A percentile compares a stretch with the other conserved stretches of the same genome.
Conservation (phyloP, 2,888 invertebrate genomes). For the Erebia ligea region DNA sequence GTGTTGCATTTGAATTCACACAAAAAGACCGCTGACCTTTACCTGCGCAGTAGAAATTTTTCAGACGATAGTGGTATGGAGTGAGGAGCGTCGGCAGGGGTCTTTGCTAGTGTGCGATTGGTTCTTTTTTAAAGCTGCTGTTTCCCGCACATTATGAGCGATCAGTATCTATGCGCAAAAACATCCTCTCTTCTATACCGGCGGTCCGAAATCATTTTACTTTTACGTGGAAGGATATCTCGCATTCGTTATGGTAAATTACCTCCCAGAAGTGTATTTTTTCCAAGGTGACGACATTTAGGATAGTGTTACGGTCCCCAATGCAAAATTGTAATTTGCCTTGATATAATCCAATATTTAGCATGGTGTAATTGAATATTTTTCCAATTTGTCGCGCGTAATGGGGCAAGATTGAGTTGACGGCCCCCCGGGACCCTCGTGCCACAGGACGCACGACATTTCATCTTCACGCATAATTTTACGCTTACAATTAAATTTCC, state of each 20-base stretch:
- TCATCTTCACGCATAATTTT: constrained; percentile 56
- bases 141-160: no score
- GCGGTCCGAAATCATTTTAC: no score
- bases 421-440: constrained; percentile 59
- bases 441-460: constrained; percentile 41
- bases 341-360: constrained; percentile 82
- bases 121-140: no score
- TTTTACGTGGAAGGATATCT: background rate
- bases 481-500: constrained; percentile 52
- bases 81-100: no score
- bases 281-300: constrained; percentile 35
- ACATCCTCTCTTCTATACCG: no score
- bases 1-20: no score
- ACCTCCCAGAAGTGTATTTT: background rate
- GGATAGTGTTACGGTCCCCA: constrained; percentile 59
- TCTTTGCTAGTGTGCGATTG: no score
- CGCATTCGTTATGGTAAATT: no score
- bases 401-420: constrained; percentile 83
- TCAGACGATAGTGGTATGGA: no score
- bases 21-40: no score
- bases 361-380: constrained; percentile 83
- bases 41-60: no score
- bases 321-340: constrained; percentile 79
- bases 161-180: no score
- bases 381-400: constrained; percentile 83